Evolutionary conservation across 2,888 invertebrate species (phyloP).

Genomic region (Cataglyphis altisquamis): DNA sequence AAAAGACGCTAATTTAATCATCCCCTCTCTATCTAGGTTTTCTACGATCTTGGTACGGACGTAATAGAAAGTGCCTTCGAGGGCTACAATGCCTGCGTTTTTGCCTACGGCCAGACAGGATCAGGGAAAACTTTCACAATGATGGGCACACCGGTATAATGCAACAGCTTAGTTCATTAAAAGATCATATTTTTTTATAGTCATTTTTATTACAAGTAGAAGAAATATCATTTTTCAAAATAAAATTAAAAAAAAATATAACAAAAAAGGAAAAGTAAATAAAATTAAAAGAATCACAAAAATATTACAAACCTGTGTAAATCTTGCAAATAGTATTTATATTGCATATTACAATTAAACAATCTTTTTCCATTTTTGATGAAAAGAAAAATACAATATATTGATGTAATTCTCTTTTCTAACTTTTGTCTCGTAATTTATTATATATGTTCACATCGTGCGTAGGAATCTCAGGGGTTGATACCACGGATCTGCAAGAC

Average conservation of each 20-base stretch:
- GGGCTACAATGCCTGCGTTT: constrained; percentile 96
- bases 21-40: constrained; percentile 87
- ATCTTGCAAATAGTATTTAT: constrained; percentile 3
- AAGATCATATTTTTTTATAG: neutral
- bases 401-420: neutral
- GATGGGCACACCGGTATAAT: constrained; percentile 93
- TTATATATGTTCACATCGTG: constrained; percentile 26
- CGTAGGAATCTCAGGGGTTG: constrained; percentile 92
- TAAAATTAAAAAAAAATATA: neutral
- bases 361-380: neutral
- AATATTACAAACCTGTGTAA: neutral
- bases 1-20: constrained; percentile 16
- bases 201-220: neutral
- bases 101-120: constrained; percentile 97
- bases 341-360: neutral
- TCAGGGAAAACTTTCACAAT: constrained; percentile 97
- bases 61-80: constrained; percentile 94
- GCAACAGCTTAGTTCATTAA: neutral
- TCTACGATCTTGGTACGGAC: constrained; percentile 92
- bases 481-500: constrained; percentile 95
- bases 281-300: neutral
- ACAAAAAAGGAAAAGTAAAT: neutral
- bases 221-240: neutral
- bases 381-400: too few relatives aligned
- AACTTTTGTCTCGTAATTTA: neutral